Base-by-base conservation (phyloP, 1,140 invertebrate genomes). In the Trinorchestia longiramus region DNA sequence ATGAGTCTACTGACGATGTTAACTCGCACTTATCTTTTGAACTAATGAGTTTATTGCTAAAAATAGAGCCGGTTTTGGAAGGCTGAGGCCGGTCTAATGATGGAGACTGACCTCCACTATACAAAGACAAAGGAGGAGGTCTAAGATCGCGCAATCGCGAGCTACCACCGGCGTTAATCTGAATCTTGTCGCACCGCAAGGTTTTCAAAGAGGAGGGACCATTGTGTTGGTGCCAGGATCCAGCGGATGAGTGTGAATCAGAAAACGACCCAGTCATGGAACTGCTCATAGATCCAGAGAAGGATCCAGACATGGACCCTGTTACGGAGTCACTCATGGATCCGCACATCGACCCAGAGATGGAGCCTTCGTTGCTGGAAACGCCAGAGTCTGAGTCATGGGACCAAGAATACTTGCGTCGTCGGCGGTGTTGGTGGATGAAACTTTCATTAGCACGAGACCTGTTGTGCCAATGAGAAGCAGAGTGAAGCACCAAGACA, bases 351-450 rank as follows among this genome's bases (percentile, higher is more conserved):
- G 96, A 96, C 40, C 96, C 96, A 57, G 95, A 94, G n/a, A 96
- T 96, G 77, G 96, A 97, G 44, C 97, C 97, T 97, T 97, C 98
- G 97, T 96, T 98, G 97, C 95, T 98, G 95, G 97, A 98, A 97
- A 97, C 97, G 53, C 98, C 96, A 97, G 97, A 96, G 97, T 98
- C 97, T 97, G 97, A 92, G 98, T 98, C 98, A 97, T 98, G 98
- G 97, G 98, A 98, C 97, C 98, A 98, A 40, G 98, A 98, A 97
- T 98, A 98, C 97, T 98, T 98, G 97, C 98, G 98, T 95, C 98
- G 98, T 96, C 98, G 97, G 96, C 97, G 96, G 92, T 94, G 92
- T 47, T 94, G 45, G 92, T 94, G 92, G 44, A 94, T 94, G 43
- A 94, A 94, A 43, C 92, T 94, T 94, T 94, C 92, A 11, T 47